Percentiles rank a stretch among this genome's conserved stretches.
These are phyloP conservation scores for Pelagia noctiluca DNA, from an alignment of 30 jellyfish, hydroid and myxozoan species.

Conservation along the genomic window DNA sequence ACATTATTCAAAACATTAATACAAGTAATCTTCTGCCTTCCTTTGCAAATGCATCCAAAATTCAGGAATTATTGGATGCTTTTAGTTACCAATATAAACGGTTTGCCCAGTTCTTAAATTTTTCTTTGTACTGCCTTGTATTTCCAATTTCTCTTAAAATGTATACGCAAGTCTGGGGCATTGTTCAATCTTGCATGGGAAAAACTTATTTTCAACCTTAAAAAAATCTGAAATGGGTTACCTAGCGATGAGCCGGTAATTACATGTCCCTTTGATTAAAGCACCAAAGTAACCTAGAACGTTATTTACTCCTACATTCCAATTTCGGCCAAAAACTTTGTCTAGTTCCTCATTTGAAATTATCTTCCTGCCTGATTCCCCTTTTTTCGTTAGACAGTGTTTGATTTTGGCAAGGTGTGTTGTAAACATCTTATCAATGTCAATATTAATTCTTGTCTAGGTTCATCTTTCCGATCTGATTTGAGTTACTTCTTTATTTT, in stretches of 20 bases:
- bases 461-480: constrained; percentile 27
- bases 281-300: constrained; percentile 1
- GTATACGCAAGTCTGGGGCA: not conserved
- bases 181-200: not conserved
- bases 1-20: not conserved
- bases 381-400: not conserved
- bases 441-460: not conserved
- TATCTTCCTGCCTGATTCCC: not conserved
- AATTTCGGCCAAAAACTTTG: not conserved
- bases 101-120: constrained; percentile 2
- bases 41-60: not conserved
- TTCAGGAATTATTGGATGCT: constrained; percentile 37
- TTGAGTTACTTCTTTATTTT: constrained; percentile 7
- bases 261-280: not conserved
- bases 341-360: not conserved
- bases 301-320: constrained; percentile 3
- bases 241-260: not conserved
- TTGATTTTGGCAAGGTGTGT: not conserved
- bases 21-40: constrained; percentile 31
- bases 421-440: not conserved
- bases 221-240: not conserved
- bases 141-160: constrained; percentile 14
- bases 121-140: not conserved
- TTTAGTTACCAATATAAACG: not conserved
- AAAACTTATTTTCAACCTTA: not conserved